Percentiles rank a stretch among this genome's conserved stretches.
Evolutionary conservation across 2,113 vertebrate genomes (phyloP).

Genomic region (Helogale parvula): DNA sequence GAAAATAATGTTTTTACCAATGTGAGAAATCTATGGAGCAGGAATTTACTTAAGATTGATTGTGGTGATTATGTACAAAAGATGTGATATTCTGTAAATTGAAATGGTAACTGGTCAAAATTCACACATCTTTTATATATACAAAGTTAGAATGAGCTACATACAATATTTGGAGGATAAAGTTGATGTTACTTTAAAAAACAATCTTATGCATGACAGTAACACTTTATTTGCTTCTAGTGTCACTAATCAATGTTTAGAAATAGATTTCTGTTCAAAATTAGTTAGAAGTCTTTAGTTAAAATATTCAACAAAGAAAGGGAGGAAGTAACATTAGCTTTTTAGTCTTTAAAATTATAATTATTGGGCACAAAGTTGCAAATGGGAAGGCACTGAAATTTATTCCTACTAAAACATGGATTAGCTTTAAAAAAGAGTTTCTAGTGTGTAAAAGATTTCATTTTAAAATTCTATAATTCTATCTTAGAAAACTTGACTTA

Average conservation of each 20-base stretch:
- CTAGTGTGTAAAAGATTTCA: background rate
- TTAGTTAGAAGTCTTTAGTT: background rate
- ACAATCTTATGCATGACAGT: background rate
- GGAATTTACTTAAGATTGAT: background rate
- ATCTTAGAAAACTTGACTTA: background rate
- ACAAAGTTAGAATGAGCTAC: background rate
- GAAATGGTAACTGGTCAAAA: background rate
- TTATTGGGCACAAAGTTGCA: background rate
- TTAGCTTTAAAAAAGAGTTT: background rate
- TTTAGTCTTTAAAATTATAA: background rate
- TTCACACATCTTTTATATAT: background rate
- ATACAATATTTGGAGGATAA: background rate
- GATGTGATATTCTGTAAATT: background rate
- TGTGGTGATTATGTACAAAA: background rate
- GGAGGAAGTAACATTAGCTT: background rate
- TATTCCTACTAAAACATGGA: background rate
- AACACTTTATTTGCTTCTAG: background rate
- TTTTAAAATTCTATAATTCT: constrained; percentile 15
- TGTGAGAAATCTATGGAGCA: background rate
- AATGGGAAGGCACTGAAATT: background rate
- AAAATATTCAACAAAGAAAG: background rate
- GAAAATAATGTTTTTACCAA: constrained; percentile 29
- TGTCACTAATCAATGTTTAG: background rate
- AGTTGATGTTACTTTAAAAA: background rate
- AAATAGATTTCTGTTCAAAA: background rate